phyloP scores from a whole-genome alignment of 1,140 invertebrate genomes.

The Drosophila ficusphila region DNA sequence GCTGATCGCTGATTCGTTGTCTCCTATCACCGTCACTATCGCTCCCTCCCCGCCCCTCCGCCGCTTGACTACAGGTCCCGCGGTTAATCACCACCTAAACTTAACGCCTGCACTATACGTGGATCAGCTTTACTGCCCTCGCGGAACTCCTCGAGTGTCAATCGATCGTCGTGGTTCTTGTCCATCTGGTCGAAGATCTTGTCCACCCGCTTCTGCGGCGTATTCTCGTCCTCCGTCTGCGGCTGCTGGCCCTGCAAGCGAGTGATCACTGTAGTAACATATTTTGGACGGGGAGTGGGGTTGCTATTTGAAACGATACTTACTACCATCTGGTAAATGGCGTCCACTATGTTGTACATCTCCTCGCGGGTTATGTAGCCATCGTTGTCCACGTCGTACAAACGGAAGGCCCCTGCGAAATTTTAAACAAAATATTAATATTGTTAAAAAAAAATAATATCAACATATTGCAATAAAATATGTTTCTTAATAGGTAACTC shows the following conservation, averaged over 20 bases:
- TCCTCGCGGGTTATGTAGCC: conserved; percentile 98
- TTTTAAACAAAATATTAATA: background rate
- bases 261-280: background rate
- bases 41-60: conserved; percentile 16
- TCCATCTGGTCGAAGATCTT: conserved; percentile 99
- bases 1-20: conserved; percentile 47
- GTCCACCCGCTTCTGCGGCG: conserved; percentile 97
- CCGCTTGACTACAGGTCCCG: conserved; percentile 52
- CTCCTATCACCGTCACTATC: conserved; percentile 37
- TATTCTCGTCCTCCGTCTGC: conserved; percentile 96
- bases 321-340: conserved; percentile 99
- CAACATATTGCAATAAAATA: too few species aligned
- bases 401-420: conserved; percentile 95
- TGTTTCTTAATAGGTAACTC: too few species aligned
- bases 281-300: too few species aligned
- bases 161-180: conserved; percentile 95
- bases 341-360: conserved; percentile 99
- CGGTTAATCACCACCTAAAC: conserved; percentile 87
- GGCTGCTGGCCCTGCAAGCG: conserved; percentile 92
- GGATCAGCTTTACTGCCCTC: conserved; percentile 99
- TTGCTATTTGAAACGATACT: conserved; percentile 83
- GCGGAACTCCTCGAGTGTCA: conserved; percentile 94
- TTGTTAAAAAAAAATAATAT: too few species aligned
- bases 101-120: conserved; percentile 97
- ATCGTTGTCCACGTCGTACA: conserved; percentile 99